Evolutionary conservation across 2,113 vertebrate genomes (phyloP).

Genomic region (Heloderma charlesbogerti): DNA sequence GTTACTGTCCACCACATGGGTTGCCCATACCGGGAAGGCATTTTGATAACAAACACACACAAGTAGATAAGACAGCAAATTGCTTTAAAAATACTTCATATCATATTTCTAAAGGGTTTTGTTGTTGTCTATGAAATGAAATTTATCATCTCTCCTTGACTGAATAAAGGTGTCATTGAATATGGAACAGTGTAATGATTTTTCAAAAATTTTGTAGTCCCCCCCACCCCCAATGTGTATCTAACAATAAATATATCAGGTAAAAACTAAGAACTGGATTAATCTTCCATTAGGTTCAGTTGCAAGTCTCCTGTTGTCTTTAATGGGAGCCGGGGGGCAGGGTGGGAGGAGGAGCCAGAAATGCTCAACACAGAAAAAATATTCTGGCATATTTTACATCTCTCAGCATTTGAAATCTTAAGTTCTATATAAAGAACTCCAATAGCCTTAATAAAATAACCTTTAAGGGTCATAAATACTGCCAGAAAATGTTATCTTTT

Average conservation of each 20-base stretch:
- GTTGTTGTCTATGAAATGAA: conserved; percentile 50
- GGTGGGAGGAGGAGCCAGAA: no score
- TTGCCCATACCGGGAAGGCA: background rate
- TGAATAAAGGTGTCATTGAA: conserved; percentile 42
- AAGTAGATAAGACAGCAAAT: background rate
- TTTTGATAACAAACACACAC: background rate
- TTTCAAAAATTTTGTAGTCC: conserved; percentile 44
- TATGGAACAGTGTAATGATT: conserved; percentile 23
- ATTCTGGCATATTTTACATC: conserved; percentile 19
- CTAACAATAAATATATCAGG: background rate
- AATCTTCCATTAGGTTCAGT: background rate
- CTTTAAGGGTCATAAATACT: conserved; percentile 22
- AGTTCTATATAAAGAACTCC: conserved; percentile 18
- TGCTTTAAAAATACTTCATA: background rate
- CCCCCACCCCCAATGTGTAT: conserved; percentile 47
- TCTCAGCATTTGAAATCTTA: conserved; percentile 47
- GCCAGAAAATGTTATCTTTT: conserved; percentile 38
- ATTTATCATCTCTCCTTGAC: conserved; percentile 47
- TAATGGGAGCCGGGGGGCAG: background rate
- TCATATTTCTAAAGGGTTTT: conserved; percentile 7
- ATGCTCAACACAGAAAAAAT: conserved; percentile 9
- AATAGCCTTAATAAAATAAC: conserved; percentile 31
- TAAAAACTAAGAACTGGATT: conserved; percentile 27
- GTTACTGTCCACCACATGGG: background rate
- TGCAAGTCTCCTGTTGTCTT: background rate